Evolutionary conservation across 2,113 vertebrate genomes (phyloP), one percentile per base, ranked within the genome.

Genomic region (Tricholaema leucomelas): DNA sequence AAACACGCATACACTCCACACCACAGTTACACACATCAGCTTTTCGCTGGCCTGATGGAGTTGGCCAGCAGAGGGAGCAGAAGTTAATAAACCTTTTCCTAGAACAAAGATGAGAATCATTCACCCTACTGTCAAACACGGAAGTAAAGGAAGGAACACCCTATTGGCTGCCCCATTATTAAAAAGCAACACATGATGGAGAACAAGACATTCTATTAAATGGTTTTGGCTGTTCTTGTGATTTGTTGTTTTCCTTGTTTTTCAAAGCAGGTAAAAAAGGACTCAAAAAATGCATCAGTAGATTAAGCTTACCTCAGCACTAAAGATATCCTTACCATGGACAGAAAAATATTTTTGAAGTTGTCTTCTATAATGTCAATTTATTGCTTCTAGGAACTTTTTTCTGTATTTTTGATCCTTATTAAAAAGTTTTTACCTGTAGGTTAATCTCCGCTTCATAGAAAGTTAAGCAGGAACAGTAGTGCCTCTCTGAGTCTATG

Each of bases 381-480:
- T 30, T 54, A 23, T 9, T 18, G 7, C 35, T 78, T 86, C 28
- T 14, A 55, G 55, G 71, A 9, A 44, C 2, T 3, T 40, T 65
- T 42, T 64, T 35, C 35, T 46, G 27, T 14, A 8, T 42, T 78
- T 74, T 33, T 81, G 25, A 64, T 35, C 65, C 46, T 64, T 54
- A 17, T 3, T 54, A 59, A 25, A n/a, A 80, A 79, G 38, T 60
- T 76, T 93, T 97, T 97, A 99, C 99, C 98, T 99, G 99, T 48
- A 99, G 97, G 95, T 99, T 99, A 92, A 99, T 98, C 92, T 99
- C 99, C 10, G 99, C 99, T 94, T 99, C 99, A 23, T 98, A 98
- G 97, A 99, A 99, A 46, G 99, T 99, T 60, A 99, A 97, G 95
- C 99, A 99, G 56, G 99, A 99, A 91, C 99, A 99, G 97, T 99